Conservation (phyloP, 2,113 vertebrate genomes). For the Aplodontia rufa region DNA sequence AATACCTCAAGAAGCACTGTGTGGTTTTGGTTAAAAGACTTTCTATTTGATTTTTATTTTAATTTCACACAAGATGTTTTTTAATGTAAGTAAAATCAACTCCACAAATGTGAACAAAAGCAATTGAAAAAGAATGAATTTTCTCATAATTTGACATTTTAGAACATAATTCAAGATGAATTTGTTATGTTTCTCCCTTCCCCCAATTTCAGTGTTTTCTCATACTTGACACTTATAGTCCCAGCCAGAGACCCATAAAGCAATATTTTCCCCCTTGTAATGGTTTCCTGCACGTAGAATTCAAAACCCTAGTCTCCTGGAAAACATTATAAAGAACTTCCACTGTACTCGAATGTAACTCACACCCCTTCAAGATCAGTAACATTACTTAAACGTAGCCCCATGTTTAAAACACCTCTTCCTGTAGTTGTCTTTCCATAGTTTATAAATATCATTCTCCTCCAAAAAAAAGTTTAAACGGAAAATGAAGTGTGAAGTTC, state of each 20-base stretch:
- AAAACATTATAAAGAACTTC: constrained; percentile 68
- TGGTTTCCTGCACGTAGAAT: constrained; percentile 63
- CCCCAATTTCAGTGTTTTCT: constrained; percentile 44
- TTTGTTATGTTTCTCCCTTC: constrained; percentile 36
- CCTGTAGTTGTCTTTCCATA: constrained; percentile 33
- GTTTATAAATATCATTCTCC: constrained; percentile 55
- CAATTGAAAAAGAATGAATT: constrained; percentile 1
- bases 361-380: constrained; percentile 52
- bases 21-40: constrained; percentile 20
- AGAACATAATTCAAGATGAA: background rate
- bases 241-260: constrained; percentile 55
- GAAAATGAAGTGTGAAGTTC: constrained; percentile 71
- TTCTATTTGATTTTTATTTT: constrained; percentile 44
- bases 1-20: background rate
- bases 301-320: constrained; percentile 66
- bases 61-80: background rate
- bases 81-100: constrained; percentile 28
- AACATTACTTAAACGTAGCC: constrained; percentile 42
- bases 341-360: constrained; percentile 50
- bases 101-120: constrained; percentile 15
- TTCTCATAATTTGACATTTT: constrained; percentile 44
- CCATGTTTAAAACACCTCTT: constrained; percentile 60
- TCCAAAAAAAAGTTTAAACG: constrained; percentile 50
- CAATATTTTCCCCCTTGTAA: constrained; percentile 67
- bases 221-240: constrained; percentile 33